Evolutionary conservation across 2,113 vertebrate species (phyloP), one percentile per base, ranked within the genome.

Genomic region (Rissa tridactyla): DNA sequence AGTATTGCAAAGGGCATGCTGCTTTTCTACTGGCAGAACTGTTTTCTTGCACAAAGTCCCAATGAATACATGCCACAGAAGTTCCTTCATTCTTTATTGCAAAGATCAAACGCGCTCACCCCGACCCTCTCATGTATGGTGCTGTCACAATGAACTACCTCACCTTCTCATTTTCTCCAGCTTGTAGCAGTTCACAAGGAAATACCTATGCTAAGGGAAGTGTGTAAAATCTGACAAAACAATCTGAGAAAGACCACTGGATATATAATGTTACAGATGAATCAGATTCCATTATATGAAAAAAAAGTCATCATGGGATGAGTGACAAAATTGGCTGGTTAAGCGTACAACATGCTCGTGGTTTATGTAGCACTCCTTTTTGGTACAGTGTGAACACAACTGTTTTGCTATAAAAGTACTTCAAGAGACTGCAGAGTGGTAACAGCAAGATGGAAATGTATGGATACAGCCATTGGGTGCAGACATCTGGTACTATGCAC

Each of bases 351-450:
- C 6, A 7, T 21, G 3, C 11, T 44, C 66, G 3, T 75, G 10
- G 5, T 66, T 66, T 71, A 23, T 0, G 1, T 25, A 47, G 9
- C 10, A 51, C 2, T 1, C 9, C 0, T 44, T 61, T 61, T 8
- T 42, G 4, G 5, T 38, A 29, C 4, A 38, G 1, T 7, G 17
- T 57, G 34, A 91, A 38, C 6, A 23, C 10, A 57, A 40, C 4
- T 23, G 11, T 1, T 6, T 42, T 77, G 11, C 14, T 22, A 5
- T 15, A 38, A 42, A 69, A 5, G 2, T 52, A 34, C 11, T 73
- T 73, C 15, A 61, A 36, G 23, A 69, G 11, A 36, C 14, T 54
- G 11, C 6, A 65, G 7, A 8, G 6, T 11, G 9, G 14, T 52
- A 77, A n/a, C 8, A 57, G 21, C 6, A 75, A 47, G 7, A 44